A percentile compares a stretch with the other conserved stretches of the same genome.
phyloP scores from a whole-genome alignment of 2,113 vertebrate genomes.

The Takifugu bimaculatus region DNA sequence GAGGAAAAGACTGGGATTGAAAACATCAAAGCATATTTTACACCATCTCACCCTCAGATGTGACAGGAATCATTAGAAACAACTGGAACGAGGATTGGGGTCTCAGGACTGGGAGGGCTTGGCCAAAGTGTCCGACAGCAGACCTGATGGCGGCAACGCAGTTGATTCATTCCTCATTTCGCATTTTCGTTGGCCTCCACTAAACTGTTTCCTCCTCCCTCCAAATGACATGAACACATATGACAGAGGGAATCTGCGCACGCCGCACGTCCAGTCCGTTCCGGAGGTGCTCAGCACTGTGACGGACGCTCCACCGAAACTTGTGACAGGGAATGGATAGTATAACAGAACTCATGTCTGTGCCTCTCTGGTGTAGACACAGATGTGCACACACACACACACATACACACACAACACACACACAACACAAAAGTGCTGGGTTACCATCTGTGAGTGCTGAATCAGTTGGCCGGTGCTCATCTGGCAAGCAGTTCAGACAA shows the following conservation, averaged over 20 bases:
- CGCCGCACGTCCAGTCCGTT: conserved; percentile 39
- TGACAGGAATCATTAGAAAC: conserved; percentile 14
- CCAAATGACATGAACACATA: background rate
- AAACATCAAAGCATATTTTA: conserved; percentile 40
- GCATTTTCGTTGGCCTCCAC: background rate
- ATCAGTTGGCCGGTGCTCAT: conserved; percentile 68
- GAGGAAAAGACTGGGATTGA: conserved; percentile 34
- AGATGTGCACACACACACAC: conserved; percentile 13
- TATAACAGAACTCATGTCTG: conserved; percentile 44
- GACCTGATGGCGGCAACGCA: background rate
- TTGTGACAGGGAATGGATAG: conserved; percentile 50
- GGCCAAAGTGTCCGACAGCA: conserved; percentile 1
- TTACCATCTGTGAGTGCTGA: conserved; percentile 67
- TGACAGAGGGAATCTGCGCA: background rate
- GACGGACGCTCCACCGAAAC: conserved; percentile 42
- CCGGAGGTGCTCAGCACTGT: conserved; percentile 30
- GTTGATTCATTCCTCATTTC: background rate
- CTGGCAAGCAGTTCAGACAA: conserved; percentile 72
- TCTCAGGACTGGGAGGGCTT: background rate
- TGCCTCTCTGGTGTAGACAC: conserved; percentile 5
- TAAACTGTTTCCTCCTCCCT: background rate
- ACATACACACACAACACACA: conserved; percentile 15
- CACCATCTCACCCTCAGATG: conserved; percentile 22
- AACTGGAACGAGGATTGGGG: conserved; percentile 4
- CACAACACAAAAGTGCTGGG: conserved; percentile 44